Base-by-base conservation (phyloP, 2,888 invertebrate genomes). In the Sarcophaga caerulescens region DNA sequence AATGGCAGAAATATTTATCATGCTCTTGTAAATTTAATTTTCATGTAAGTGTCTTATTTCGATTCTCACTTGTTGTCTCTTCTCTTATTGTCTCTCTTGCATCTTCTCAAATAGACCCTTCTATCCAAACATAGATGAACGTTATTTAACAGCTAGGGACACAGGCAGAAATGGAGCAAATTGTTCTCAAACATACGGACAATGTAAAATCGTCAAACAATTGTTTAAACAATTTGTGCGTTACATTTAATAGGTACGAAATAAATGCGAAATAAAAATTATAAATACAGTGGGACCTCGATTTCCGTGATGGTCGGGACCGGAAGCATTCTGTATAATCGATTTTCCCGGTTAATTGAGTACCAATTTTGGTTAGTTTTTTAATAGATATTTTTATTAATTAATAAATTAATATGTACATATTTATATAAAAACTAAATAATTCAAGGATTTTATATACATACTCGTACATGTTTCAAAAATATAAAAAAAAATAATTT, bases 11-110 rank as follows among this genome's bases (percentile, higher is more conserved):
- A 73, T 89, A 86, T 68, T 91, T 90, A 71, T 52, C 87, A 91
- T 75, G 89, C 89, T n/a, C 81, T 92, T 14, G 79, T 91, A 0
- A 92, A 92, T 80, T 87, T 90, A 0, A 88, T 92, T 19, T 87
- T 92, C 14, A 90, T 89, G 92, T 92, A 80, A 89, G 92, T 89
- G 82, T 1, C 21, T 14, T 25, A 75, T 71, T 47, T 52, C 4
- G 52, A 63, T 35, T 76, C 4, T 14, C 14, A 60, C 21, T 68
- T 45, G 21, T n/a, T 47, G 12, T n/a, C 25, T 10, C 45, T 23
- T 25, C 47, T n/a, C n/a, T 25, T 14, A 45, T 75, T 47, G 35
- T 10, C 35, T 35, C 8, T 35, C 35, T 35, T 35, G 35, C 2
- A 8, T 75, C 5, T 8, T 75, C 5, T 8, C 44, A 21, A 14